Base-by-base conservation (phyloP, 2,113 vertebrate species). In the Elephas maximus region DNA sequence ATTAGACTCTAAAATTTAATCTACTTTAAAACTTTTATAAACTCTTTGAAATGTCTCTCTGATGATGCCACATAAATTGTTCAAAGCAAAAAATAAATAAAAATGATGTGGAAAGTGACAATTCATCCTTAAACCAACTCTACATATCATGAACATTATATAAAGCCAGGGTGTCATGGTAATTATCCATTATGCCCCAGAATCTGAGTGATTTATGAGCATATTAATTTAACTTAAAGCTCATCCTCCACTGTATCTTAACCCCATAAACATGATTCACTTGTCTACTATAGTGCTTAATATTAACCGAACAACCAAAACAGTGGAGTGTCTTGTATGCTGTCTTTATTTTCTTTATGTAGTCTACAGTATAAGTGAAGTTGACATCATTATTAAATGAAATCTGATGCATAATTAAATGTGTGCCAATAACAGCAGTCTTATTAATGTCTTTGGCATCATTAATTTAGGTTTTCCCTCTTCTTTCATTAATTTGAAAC, bases 401-500 rank as follows among this genome's bases (percentile, higher is more conserved):
- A 10, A 95, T 81, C 33, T 82, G 77, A 91, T 88, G 73, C 3
- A 51, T 81, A 92, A 96, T 96, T 95, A 94, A 93, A 91, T 83
- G 9, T 86, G 12, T 88, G 63, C 63, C 93, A 79, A 51, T 85
- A 93, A 83, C 24, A 57, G 10, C 94, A 84, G 44, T 67, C 67
- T 94, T 93, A 84, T 88, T 95, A 84, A 74, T 94, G 88, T 93
- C 51, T 87, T 91, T 92, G 69, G 74, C 51, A 94, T 88, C 14
- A 89, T 93, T 93, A 89, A 94, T 91, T 96, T 97, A 74, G 83
- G 26, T 90, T 81, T 33, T 73, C 44, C 21, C 20, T 18, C 41
- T 90, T 80, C 28, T 94, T 89, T 91, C 60, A 90, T 97, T 96
- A 88, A 95, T 91, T 97, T 96, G 81, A 96, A 97, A 97, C 1